Evolutionary conservation across 2,888 invertebrate genomes (phyloP).

Genomic region (Dryadula phaetusa): DNA sequence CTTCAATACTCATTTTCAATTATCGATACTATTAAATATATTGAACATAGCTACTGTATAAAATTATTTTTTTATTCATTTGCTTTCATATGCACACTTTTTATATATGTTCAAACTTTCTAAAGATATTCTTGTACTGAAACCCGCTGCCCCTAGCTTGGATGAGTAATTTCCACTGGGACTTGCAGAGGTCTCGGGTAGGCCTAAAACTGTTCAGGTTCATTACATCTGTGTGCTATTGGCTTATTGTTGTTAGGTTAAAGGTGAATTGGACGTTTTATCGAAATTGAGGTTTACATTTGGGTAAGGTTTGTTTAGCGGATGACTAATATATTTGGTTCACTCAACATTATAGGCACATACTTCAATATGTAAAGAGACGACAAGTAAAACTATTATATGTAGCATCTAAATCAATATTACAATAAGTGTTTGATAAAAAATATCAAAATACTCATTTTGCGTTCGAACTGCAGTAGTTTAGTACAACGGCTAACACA

Average conservation of each 20-base stretch:
- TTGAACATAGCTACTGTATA: too few species aligned
- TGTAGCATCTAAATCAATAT: too few species aligned
- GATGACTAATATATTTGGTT: background rate
- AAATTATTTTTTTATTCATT: background rate
- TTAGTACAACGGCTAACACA: conserved; percentile 16
- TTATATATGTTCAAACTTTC: background rate
- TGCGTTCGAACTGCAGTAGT: background rate
- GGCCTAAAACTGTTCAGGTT: conserved; percentile 78
- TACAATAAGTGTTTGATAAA: background rate
- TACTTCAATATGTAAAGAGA: background rate
- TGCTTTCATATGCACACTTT: background rate
- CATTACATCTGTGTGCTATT: conserved; percentile 73
- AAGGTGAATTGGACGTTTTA: conserved; percentile 58
- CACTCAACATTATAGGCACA: background rate
- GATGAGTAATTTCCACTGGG: conserved; percentile 73
- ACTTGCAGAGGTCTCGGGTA: conserved; percentile 67
- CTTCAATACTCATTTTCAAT: too few species aligned
- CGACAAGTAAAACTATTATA: too few species aligned
- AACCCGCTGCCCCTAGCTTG: conserved; percentile 52
- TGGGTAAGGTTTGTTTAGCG: conserved; percentile 2
- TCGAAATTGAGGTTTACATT: conserved; percentile 21
- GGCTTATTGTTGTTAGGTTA: conserved; percentile 69
- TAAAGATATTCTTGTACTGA: background rate
- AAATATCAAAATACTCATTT: background rate
- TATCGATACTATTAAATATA: too few species aligned